phyloP scores from a whole-genome alignment of 1,140 invertebrate species.

The Drosophila lacertosa region DNA sequence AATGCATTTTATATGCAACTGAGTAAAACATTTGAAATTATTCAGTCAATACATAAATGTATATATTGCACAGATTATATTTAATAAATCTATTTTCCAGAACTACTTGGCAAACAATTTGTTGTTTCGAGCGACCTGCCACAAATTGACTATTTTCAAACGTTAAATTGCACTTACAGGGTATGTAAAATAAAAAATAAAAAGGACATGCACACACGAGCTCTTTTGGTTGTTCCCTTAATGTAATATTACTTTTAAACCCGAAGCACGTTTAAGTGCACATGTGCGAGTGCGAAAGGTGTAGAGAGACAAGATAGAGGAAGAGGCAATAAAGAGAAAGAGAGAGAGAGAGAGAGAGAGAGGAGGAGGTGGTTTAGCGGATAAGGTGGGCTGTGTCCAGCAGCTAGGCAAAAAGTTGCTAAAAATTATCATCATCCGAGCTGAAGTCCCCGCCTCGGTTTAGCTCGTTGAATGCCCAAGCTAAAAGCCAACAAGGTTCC shows the following conservation, averaged over 20 bases:
- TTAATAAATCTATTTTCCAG: too few relatives aligned
- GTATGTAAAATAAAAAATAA: constrained; percentile 38
- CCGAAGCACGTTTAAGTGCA: constrained; percentile 76
- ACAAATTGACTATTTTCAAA: constrained; percentile 2
- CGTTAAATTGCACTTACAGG: constrained; percentile 15
- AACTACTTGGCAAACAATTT: too few relatives aligned
- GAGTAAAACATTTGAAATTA: too few relatives aligned
- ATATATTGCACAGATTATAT: too few relatives aligned
- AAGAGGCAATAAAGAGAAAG: too few relatives aligned
- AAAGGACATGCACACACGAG: constrained; percentile 31
- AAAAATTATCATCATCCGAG: constrained; percentile 73
- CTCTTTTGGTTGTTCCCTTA: constrained; percentile 52
- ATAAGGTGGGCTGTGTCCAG: background rate
- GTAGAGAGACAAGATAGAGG: too few relatives aligned
- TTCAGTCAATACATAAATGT: too few relatives aligned
- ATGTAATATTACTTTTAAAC: constrained; percentile 72
- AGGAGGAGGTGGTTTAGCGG: background rate
- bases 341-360: background rate
- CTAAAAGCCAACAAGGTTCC: constrained; percentile 11
- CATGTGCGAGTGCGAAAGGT: constrained; percentile 26
- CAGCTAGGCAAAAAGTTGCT: constrained; percentile 65
- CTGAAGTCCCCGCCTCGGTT: constrained; percentile 1
- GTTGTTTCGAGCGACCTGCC: too few relatives aligned
- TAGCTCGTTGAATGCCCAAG: constrained; percentile 8
- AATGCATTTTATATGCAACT: too few relatives aligned